phyloP scores from a whole-genome alignment of 2,888 invertebrate species.

The Ceratothoa steindachneri region DNA sequence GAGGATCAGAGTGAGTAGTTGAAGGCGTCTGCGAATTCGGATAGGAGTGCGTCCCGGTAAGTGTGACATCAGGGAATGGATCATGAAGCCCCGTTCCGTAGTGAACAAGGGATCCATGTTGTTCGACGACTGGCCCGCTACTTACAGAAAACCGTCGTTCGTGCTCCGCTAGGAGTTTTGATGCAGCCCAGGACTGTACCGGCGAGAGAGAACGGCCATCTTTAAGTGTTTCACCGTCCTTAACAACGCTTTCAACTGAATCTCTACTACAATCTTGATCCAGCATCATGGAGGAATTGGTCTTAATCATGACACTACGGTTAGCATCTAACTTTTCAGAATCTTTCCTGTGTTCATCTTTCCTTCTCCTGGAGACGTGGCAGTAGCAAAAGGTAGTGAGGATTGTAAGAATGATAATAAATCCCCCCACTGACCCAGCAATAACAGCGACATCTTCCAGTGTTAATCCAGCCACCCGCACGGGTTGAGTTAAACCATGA shows the following conservation, averaged over 20 bases:
- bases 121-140: slow-evolving; percentile 29
- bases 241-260: slow-evolving; percentile 36
- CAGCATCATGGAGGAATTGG: slow-evolving; percentile 38
- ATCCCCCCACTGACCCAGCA: slow-evolving; percentile 34
- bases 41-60: slow-evolving; percentile 39
- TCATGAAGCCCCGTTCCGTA: slow-evolving; percentile 26
- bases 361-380: slow-evolving; percentile 31
- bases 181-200: slow-evolving; percentile 46
- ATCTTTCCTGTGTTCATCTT: slow-evolving; percentile 32
- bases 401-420: slow-evolving; percentile 34
- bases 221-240: slow-evolving; percentile 32
- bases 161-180: slow-evolving; percentile 41
- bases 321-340: slow-evolving; percentile 28
- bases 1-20: slow-evolving; percentile 43
- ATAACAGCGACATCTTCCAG: slow-evolving; percentile 45
- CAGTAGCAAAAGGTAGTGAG: slow-evolving; percentile 36
- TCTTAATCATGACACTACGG: slow-evolving; percentile 39
- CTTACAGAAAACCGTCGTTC: slow-evolving; percentile 45
- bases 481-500: slow-evolving; percentile 36
- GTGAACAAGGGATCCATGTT: slow-evolving; percentile 20
- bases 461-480: slow-evolving; percentile 38
- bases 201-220: slow-evolving; percentile 39
- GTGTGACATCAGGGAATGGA: slow-evolving; percentile 39
- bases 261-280: slow-evolving; percentile 42
- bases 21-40: slow-evolving; percentile 42